Conservation (phyloP, 2,113 vertebrate species). For the Hydropotes inermis region DNA sequence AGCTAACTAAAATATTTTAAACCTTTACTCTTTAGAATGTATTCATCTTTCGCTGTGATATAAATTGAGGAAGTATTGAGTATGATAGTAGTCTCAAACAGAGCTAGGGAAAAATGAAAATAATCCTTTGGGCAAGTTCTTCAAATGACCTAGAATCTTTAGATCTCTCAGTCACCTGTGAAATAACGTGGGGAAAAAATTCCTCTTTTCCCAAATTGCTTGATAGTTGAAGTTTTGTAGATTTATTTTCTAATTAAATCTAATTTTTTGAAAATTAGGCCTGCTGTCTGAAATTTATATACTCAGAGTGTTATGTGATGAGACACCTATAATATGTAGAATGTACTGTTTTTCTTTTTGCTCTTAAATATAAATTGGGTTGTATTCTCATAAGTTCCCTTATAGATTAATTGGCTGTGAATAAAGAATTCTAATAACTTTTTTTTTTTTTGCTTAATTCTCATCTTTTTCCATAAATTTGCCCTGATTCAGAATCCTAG, state of each 20-base stretch:
- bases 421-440: not conserved
- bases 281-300: not conserved
- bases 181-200: not conserved
- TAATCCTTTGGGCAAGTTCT: not conserved
- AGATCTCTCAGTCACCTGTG: not conserved
- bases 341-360: not conserved
- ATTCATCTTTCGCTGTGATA: not conserved
- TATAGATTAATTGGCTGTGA: not conserved
- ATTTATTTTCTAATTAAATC: slow-evolving; percentile 22
- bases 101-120: not conserved
- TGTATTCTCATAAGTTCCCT: not conserved
- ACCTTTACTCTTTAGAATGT: not conserved
- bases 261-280: not conserved
- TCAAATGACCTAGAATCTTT: not conserved
- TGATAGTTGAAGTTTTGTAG: not conserved
- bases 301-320: not conserved
- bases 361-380: not conserved
- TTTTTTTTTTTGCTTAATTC: not conserved
- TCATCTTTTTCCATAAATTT: not conserved
- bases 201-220: not conserved
- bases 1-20: slow-evolving; percentile 3
- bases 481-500: not conserved
- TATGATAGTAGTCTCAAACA: not conserved
- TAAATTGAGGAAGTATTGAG: not conserved
- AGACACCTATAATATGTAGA: not conserved